phyloP scores from a whole-genome alignment of 2,113 vertebrate species.

The Ginglymostoma cirratum region DNA sequence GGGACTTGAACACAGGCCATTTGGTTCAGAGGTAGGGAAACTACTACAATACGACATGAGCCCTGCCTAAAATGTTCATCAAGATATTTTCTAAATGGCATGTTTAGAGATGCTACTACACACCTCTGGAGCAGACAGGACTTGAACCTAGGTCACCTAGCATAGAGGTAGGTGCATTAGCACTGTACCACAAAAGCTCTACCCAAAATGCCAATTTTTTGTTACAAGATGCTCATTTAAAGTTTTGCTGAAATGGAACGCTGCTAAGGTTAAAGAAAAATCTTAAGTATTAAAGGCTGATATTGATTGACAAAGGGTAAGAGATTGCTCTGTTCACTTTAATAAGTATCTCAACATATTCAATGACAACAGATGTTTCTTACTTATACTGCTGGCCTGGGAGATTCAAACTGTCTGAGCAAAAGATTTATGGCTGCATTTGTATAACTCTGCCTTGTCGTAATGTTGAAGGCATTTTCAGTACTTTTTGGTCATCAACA shows the following conservation, averaged over 20 bases:
- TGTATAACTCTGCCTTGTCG: background rate
- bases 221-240: too few relatives aligned
- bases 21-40: too few relatives aligned
- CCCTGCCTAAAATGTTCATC: too few relatives aligned
- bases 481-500: background rate
- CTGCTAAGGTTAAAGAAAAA: background rate
- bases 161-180: too few relatives aligned
- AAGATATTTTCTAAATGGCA: too few relatives aligned
- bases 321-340: background rate
- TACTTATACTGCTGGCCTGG: background rate
- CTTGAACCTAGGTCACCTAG: too few relatives aligned
- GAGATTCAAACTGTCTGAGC: background rate
- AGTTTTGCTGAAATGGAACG: background rate
- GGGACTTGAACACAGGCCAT: too few relatives aligned
- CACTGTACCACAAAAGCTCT: too few relatives aligned
- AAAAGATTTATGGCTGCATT: background rate
- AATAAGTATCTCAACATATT: background rate
- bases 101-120: too few relatives aligned
- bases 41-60: too few relatives aligned
- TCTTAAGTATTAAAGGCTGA: background rate
- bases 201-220: too few relatives aligned
- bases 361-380: background rate
- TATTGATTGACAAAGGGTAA: background rate
- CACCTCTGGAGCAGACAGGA: too few relatives aligned
- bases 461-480: background rate